Conservation (phyloP, 2,113 vertebrate species). For the Aleadryas rufinucha region DNA sequence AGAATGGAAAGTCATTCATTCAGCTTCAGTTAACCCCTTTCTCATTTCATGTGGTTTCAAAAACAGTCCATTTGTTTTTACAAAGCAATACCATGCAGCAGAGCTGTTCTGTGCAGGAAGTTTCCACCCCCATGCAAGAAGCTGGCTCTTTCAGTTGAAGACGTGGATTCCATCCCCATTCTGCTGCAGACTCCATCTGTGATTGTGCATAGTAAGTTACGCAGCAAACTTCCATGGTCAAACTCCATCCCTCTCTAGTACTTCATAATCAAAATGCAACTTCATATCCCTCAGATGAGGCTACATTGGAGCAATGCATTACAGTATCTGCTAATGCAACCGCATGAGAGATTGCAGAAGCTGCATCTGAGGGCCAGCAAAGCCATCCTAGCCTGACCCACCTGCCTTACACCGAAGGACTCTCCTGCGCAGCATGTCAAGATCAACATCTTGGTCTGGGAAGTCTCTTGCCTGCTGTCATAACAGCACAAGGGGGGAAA, state of each 20-base stretch:
- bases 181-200: neutral
- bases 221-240: neutral
- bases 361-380: neutral
- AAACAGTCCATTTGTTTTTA: neutral
- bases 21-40: neutral
- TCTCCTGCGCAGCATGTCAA: neutral
- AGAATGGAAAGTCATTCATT: neutral
- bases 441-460: neutral
- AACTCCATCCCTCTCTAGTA: neutral
- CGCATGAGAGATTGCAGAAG: neutral
- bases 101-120: neutral
- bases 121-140: neutral
- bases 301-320: accelerated
- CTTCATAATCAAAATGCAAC: neutral
- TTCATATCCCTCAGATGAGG: neutral
- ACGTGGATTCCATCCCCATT: neutral
- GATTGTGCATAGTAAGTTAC: neutral
- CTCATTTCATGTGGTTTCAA: neutral
- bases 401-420: neutral
- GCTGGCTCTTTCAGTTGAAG: neutral
- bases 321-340: neutral
- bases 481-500: neutral
- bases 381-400: neutral
- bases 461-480: neutral
- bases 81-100: neutral